These are phyloP conservation scores for Silurus asotus DNA, from an alignment of 2,113 vertebrate genomes.

Conservation along the genomic window DNA sequence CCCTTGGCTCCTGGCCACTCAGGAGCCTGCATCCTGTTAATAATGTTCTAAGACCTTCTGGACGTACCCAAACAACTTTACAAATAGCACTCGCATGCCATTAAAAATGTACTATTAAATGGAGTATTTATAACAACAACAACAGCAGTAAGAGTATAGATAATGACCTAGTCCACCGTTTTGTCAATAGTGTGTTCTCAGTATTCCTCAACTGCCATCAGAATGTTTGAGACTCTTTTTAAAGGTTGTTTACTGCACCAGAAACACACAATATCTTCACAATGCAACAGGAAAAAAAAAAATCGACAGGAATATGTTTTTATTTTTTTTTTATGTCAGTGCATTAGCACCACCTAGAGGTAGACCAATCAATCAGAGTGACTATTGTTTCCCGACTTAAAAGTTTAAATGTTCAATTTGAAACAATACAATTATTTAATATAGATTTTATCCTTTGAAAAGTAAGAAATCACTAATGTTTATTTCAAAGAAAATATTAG, in stretches of 20 bases:
- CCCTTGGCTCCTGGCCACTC: not conserved
- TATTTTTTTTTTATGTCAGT: not conserved
- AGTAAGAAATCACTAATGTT: not conserved
- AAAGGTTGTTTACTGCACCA: not conserved
- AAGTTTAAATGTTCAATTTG: not conserved
- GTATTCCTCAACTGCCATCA: not conserved
- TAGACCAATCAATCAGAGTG: not conserved
- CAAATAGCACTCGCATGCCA: not conserved
- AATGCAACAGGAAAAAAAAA: not conserved
- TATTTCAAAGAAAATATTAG: not conserved
- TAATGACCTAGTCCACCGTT: not conserved
- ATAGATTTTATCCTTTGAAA: not conserved
- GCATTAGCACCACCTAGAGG: slow-evolving; percentile 18
- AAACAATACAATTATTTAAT: not conserved
- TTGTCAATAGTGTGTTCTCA: not conserved
- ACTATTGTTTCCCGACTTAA: too few species aligned
- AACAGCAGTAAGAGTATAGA: not conserved
- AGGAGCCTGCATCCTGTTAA: slow-evolving; percentile 21
- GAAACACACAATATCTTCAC: not conserved
- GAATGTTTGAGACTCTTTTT: not conserved
- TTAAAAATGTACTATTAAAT: not conserved
- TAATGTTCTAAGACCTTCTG: slow-evolving; percentile 12
- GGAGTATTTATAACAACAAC: not conserved
- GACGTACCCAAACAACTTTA: slow-evolving; percentile 7
- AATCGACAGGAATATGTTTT: not conserved